Evolutionary conservation across 2,888 invertebrate genomes (phyloP).

Genomic region (Nudaria mundana): DNA sequence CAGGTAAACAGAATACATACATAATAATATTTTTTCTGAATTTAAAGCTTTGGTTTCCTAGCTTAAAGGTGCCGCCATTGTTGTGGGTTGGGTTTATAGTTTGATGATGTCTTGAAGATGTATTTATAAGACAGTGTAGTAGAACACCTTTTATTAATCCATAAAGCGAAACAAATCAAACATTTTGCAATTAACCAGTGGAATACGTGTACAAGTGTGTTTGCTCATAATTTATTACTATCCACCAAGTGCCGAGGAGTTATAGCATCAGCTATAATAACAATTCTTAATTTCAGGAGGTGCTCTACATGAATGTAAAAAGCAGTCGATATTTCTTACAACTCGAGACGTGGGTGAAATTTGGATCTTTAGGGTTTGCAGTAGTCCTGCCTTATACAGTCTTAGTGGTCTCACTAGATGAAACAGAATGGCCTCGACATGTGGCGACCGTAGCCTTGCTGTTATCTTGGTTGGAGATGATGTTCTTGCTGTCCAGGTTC

Average conservation of each 20-base stretch:
- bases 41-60: too few relatives aligned
- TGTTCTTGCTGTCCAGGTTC: conserved; percentile 75
- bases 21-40: background rate
- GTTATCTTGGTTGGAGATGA: conserved; percentile 77
- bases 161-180: background rate
- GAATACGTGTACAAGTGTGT: too few relatives aligned
- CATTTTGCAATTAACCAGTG: too few relatives aligned
- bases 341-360: conserved; percentile 80
- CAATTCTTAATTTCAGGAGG: conserved; percentile 63
- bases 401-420: conserved; percentile 26
- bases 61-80: too few relatives aligned
- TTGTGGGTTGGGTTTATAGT: too few relatives aligned
- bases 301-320: conserved; percentile 72
- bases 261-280: too few relatives aligned
- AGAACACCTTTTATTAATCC: too few relatives aligned
- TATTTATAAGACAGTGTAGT: too few relatives aligned
- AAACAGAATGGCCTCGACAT: conserved; percentile 62
- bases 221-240: too few relatives aligned
- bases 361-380: conserved; percentile 68
- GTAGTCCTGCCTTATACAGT: conserved; percentile 59
- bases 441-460: conserved; percentile 72
- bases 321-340: conserved; percentile 75
- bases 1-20: conserved; percentile 50
- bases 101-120: too few relatives aligned
- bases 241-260: too few relatives aligned